Percentiles rank a stretch among this genome's conserved stretches.
Evolutionary conservation across 2,113 vertebrate genomes (phyloP).

Genomic region (Pelusios castaneus): DNA sequence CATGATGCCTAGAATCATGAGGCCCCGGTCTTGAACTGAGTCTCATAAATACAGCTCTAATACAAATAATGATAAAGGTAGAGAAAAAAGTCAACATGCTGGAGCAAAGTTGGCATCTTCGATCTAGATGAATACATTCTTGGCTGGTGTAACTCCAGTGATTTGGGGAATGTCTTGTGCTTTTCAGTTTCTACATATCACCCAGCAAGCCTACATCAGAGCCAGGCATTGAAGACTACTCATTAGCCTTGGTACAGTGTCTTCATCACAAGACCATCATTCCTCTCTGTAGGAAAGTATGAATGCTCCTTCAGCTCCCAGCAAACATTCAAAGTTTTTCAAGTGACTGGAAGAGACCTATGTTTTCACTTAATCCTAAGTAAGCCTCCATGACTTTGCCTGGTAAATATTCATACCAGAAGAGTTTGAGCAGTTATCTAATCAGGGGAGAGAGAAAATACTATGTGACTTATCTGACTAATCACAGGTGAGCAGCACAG

Average conservation of each 20-base stretch:
- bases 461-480: neutral
- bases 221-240: neutral
- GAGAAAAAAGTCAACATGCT: accelerated
- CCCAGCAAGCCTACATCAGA: accelerated
- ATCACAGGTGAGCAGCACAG: neutral
- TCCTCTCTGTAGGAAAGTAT: neutral
- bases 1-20: accelerated
- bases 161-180: neutral
- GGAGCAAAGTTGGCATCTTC: neutral
- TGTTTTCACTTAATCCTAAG: neutral
- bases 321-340: neutral
- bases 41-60: neutral
- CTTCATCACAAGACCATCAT: neutral
- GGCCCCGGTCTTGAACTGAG: accelerated
- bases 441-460: neutral
- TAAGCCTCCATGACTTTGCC: neutral
- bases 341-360: neutral
- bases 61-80: neutral
- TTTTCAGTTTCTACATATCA: accelerated
- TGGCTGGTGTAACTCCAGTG: neutral
- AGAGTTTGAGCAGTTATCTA: neutral
- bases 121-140: accelerated
- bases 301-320: neutral
- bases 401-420: neutral
- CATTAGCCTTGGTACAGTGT: neutral